phyloP scores from a whole-genome alignment of 2,113 vertebrate genomes.

The Panthera leo region DNA sequence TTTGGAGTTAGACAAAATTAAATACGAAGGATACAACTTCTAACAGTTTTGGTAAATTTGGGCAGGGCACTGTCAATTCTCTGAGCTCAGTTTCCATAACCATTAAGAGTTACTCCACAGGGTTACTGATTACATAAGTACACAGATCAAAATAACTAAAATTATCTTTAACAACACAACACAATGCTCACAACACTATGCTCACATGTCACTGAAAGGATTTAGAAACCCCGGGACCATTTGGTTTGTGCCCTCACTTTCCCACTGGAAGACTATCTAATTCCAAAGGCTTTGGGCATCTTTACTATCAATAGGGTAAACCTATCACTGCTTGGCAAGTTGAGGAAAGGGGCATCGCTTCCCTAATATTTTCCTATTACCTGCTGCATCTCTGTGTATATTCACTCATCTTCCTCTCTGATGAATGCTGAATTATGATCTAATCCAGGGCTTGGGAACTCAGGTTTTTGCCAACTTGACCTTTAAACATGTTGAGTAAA shows the following conservation, averaged over 20 bases:
- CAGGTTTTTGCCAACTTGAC: not conserved
- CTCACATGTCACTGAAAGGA: not conserved
- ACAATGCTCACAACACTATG: not conserved
- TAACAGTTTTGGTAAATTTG: not conserved
- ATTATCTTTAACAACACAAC: not conserved
- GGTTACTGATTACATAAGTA: not conserved
- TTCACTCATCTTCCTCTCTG: not conserved
- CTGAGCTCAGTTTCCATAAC: not conserved
- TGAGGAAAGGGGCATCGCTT: not conserved
- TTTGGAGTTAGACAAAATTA: not conserved
- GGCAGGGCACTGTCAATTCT: not conserved
- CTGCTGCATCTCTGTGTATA: not conserved
- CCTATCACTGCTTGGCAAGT: not conserved
- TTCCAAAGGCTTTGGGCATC: not conserved
- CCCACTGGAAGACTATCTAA: not conserved
- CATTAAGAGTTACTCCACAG: not conserved
- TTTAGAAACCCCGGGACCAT: not conserved
- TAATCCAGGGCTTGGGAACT: not conserved
- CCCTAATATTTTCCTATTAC: not conserved
- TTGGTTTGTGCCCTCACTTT: not conserved
- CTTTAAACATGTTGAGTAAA: slow-evolving; percentile 31
- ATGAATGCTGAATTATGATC: not conserved
- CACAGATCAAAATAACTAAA: not conserved
- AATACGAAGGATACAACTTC: not conserved
- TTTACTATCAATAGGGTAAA: not conserved